Evolutionary conservation across 2,797 vertebrate genomes (phyloP), one percentile per base, ranked within the genome.

Genomic region (Sebastes matsubarae): DNA sequence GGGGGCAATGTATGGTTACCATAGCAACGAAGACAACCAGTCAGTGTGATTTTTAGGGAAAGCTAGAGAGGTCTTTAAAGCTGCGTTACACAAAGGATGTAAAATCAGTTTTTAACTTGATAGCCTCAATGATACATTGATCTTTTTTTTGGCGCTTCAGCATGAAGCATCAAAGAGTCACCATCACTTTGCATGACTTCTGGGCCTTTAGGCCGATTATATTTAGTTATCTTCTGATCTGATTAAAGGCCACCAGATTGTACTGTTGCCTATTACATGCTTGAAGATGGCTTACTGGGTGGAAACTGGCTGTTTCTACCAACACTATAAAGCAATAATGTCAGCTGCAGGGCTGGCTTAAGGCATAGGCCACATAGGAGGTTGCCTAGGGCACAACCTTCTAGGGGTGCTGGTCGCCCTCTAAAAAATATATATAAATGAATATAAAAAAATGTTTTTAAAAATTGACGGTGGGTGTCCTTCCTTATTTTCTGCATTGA

Each of bases 1-100:
- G 81, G 82, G 92, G 87, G 89, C 84, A 96, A 93, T 95, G 95
- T 72, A 91, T 81, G 91, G 85, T 95, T 91, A 93, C 65, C 85
- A 88, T 29, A 93, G 86, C 72, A 88, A 93, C 88, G 67, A 73
- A 79, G 80, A 90, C 81, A 89, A 70, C 36, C 59, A 81, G 77
- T 86, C 72, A 80, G 30, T 77, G 57, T 59, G 68, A 30, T 64
- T 70, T 70, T 68, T 7, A 50, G 57, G 63, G 55, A 52, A 25
- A 68, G 65, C 20, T 11, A 32, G 36, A 36, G 30, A 12, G 60
- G 2, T 60, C n/a, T 32, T 76, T 36, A 66, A 78, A 42, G 27
- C 54, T 8, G 54, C 14, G 16, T 27, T 72, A 55, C 36, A 50
- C 20, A 77, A 30, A 59, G 1, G 9, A 55, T 25, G 4, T 59